A percentile compares a stretch with the other conserved stretches of the same genome.
Evolutionary conservation across 2,797 vertebrate genomes (phyloP).

Genomic region (Hyperoplus immaculatus): DNA sequence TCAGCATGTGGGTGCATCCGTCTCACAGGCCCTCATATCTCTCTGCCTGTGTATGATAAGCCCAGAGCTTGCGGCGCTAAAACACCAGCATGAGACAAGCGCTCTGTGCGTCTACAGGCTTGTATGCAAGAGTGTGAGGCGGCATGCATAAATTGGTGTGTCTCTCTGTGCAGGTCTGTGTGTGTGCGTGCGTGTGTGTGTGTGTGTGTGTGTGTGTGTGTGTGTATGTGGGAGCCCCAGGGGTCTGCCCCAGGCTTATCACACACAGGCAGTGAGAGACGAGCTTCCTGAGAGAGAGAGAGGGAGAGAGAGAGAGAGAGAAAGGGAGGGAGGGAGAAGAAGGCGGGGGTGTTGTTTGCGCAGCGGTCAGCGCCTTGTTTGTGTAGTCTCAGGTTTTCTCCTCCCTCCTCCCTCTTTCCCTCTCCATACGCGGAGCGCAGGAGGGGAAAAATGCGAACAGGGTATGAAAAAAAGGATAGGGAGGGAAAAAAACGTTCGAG

Average conservation of each 20-base stretch:
- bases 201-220: constrained; percentile 37
- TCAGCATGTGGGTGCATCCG: constrained; percentile 55
- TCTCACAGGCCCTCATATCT: constrained; percentile 79
- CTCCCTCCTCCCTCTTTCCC: constrained; percentile 67
- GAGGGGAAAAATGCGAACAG: constrained; percentile 70
- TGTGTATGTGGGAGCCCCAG: constrained; percentile 73
- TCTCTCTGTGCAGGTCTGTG: constrained; percentile 46
- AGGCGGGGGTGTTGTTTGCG: constrained; percentile 77
- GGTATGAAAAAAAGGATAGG: constrained; percentile 33
- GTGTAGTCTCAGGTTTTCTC: constrained; percentile 84
- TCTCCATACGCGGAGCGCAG: constrained; percentile 74
- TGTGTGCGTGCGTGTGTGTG: background rate
- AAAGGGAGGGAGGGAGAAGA: constrained; percentile 26
- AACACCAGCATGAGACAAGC: constrained; percentile 81
- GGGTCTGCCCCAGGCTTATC: constrained; percentile 87
- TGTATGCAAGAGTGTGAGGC: constrained; percentile 43
- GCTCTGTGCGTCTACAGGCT: constrained; percentile 71
- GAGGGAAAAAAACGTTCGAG: constrained; percentile 78
- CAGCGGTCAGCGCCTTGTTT: constrained; percentile 84
- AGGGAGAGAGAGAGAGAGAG: constrained; percentile 36
- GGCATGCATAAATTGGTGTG: constrained; percentile 74
- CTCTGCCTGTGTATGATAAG: constrained; percentile 83
- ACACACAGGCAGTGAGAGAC: constrained; percentile 85
- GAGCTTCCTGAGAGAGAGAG: constrained; percentile 83
- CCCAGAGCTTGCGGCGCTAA: constrained; percentile 79